phyloP scores from a whole-genome alignment of 2,797 vertebrate genomes.

The Lepilemur ruficaudatus region DNA sequence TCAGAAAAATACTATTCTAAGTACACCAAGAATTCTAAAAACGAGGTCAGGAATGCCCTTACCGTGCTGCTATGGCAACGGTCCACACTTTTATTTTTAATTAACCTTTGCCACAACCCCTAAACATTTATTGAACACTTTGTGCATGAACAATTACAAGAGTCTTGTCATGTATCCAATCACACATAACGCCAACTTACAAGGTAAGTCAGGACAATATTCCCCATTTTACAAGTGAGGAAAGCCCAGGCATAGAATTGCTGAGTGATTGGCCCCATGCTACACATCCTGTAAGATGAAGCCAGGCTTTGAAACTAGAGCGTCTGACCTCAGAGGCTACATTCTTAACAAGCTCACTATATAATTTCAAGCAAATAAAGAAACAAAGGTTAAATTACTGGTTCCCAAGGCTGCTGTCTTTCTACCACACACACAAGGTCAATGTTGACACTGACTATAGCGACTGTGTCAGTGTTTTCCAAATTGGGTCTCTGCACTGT shows the following conservation, averaged over 20 bases:
- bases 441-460: not conserved
- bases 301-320: not conserved
- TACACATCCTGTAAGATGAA: not conserved
- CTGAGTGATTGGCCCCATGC: not conserved
- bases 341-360: not conserved
- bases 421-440: not conserved
- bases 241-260: not conserved
- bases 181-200: not conserved
- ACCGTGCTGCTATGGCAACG: not conserved
- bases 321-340: not conserved
- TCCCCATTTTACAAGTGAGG: not conserved
- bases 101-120: slow-evolving; percentile 44
- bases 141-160: slow-evolving; percentile 18
- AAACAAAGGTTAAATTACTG: not conserved
- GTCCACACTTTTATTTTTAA: slow-evolving; percentile 10
- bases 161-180: not conserved
- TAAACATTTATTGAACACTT: slow-evolving; percentile 32
- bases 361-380: not conserved
- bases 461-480: not conserved
- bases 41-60: not conserved
- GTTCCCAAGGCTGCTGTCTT: not conserved
- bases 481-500: not conserved
- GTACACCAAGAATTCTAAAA: not conserved
- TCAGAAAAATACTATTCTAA: slow-evolving; percentile 2
- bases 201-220: not conserved